Evolutionary conservation across 2,888 invertebrate species (phyloP), one percentile per base, ranked within the genome.

Genomic region (Corbicula japonica): DNA sequence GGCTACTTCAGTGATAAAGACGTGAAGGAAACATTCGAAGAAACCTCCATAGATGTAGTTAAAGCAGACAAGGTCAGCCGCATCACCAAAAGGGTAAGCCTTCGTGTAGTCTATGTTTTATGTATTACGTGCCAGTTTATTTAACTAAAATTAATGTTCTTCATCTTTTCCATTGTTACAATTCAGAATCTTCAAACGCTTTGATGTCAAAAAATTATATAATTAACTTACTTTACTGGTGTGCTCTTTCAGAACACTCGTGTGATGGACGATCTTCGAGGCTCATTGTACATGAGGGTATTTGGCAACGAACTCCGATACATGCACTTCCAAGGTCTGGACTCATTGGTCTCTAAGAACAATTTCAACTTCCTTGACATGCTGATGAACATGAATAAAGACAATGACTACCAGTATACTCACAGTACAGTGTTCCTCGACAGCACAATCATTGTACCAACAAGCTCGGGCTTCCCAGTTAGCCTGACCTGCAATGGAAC

Each of bases 351-450:
- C 41, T 62, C 65, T 56, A 32, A 62, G 32, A 75, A 85, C 38
- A 72, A 80, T 35, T 76, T 81, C 48, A 89, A 85, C 65, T 61
- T 88, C 54, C 69, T 88, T 5, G 88, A 88, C 21, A 62, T 87
- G 32, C 52, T 88, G 26, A 84, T 82, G 69, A 83, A 80, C 34
- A 65, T 90, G 35, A 75, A 87, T 15, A 87, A 89, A 48, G 84
- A 89, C n/a, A 81, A 84, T 10, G 87, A 89, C 18, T 87, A 88
- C 60, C 76, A 85, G 34, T 87, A 84, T 70, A 88, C 84, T 34
- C 97, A 97, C 93, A 96, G 97, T 1, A 95, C 96, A 0, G 95
- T 98, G 92, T 96, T 98, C 92, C 94, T 98, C 75, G 98, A 99
- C 94, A 96, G 96, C 6, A 96, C 96, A 23, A 96, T 97, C 92